Evolutionary conservation across 2,113 vertebrate genomes (phyloP), one percentile per base, ranked within the genome.

Genomic region (Cryptotis parvus): DNA sequence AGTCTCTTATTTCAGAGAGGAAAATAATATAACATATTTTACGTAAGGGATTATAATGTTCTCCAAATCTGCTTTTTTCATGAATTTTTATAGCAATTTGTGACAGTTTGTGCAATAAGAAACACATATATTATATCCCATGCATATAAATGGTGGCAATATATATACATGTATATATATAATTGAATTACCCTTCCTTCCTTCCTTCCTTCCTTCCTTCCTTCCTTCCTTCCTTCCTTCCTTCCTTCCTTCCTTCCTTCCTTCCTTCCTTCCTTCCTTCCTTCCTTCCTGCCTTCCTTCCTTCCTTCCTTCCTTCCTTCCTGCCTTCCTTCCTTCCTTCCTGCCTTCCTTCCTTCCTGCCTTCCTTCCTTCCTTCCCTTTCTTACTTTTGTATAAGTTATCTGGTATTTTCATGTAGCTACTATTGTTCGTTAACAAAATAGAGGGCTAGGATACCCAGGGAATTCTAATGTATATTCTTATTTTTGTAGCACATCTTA

Each of bases 81-180:
- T 83, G 24, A 69, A 89, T 75, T 92, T 96, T 52, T 68, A n/a
- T 33, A 43, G 33, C 69, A 89, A 18, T 72, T 45, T 72, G 27
- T 43, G 31, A 85, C 35, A 90, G 90, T 90, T 76, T 91, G 58
- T 61, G 29, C 14, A 89, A n/a, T 18, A 33, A n/a, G 39, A 45
- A 52, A 83, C n/a, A 55, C n/a, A 33, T 77, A 80, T 43, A 69
- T 26, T 91, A n/a, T 33, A 66, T 77, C 66, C 18, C 24, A 55
- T 55, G 52, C 52, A 55, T 55, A 55, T 55, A 55, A 55, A 18
- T 20, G 20, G 20, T 55, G 52, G 52, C 52, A 20, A 20, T 55
- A 20, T 55, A 5, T 15, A n/a, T n/a, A n/a, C n/a, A n/a, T n/a
- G n/a, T n/a, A n/a, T n/a, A n/a, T n/a, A n/a, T n/a, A n/a, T n/a